phyloP scores from a whole-genome alignment of 2,888 invertebrate species.

The Thera obeliscata region DNA sequence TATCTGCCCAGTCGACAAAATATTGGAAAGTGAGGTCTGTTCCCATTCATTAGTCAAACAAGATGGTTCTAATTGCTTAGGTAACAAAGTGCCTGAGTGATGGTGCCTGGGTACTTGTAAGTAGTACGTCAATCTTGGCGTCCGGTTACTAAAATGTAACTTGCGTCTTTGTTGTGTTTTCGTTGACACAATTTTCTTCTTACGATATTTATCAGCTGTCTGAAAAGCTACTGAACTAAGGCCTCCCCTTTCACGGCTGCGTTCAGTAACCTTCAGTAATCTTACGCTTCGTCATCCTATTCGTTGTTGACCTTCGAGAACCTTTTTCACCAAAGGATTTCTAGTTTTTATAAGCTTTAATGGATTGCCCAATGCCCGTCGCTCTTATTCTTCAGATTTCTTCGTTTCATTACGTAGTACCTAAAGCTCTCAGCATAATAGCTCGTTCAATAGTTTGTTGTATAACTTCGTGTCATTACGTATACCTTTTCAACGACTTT shows the following conservation, averaged over 20 bases:
- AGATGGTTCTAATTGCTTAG: constrained; percentile 14
- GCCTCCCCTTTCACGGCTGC: not conserved
- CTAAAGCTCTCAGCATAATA: too few species aligned
- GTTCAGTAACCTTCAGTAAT: not conserved
- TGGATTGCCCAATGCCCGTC: too few species aligned
- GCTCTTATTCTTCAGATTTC: too few species aligned
- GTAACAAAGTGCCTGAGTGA: constrained; percentile 5
- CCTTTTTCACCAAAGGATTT: not conserved
- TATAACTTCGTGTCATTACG: not conserved
- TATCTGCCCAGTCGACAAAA: not conserved
- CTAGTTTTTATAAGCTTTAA: too few species aligned
- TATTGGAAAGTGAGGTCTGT: constrained; percentile 8
- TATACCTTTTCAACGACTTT: not conserved
- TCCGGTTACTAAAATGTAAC: constrained; percentile 21
- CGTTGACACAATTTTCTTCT: constrained; percentile 16
- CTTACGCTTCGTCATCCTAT: not conserved
- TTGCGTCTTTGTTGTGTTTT: constrained; percentile 6
- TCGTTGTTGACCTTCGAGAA: not conserved
- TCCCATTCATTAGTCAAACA: constrained; percentile 17
- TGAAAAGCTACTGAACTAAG: not conserved
- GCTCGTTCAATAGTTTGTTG: too few species aligned
- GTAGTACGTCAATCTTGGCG: constrained; percentile 5
- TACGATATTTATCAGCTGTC: not conserved
- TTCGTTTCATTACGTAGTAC: too few species aligned
- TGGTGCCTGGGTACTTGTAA: not conserved